These are phyloP conservation scores for Sarotherodon lohbergeri DNA, from an alignment of 2,113 vertebrate species.

Conservation along the genomic window DNA sequence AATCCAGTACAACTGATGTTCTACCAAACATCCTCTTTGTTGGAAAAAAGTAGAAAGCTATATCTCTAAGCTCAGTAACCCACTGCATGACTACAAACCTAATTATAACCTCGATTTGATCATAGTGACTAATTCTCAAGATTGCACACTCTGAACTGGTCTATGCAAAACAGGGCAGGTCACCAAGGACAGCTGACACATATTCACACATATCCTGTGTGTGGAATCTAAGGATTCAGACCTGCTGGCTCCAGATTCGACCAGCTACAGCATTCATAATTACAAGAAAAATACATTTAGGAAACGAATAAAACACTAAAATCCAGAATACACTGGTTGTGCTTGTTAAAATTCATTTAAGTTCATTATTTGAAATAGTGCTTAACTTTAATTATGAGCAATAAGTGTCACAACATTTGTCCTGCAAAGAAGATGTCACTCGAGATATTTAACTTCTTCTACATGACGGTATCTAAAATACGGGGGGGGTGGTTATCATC, in stretches of 20 bases:
- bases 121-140: slow-evolving; percentile 16
- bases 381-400: not conserved
- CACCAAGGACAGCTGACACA: slow-evolving; percentile 52
- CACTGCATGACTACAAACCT: not conserved
- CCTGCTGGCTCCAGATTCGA: not conserved
- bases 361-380: not conserved
- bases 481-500: not conserved
- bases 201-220: not conserved
- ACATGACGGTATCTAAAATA: not conserved
- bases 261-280: not conserved
- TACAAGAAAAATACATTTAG: not conserved
- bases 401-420: not conserved
- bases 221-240: not conserved
- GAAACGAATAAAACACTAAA: not conserved
- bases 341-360: not conserved
- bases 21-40: not conserved
- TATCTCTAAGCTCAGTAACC: not conserved
- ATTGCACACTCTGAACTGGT: slow-evolving; percentile 10
- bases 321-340: not conserved
- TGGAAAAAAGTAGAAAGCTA: not conserved
- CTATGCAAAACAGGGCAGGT: slow-evolving; percentile 36
- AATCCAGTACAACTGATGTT: not conserved
- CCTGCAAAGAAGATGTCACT: not conserved
- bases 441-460: not conserved
- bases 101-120: slow-evolving; percentile 4